A percentile compares a stretch with the other conserved stretches of the same genome.
Evolutionary conservation across 2,888 invertebrate species (phyloP).

Genomic region (Cataglyphis albicans): DNA sequence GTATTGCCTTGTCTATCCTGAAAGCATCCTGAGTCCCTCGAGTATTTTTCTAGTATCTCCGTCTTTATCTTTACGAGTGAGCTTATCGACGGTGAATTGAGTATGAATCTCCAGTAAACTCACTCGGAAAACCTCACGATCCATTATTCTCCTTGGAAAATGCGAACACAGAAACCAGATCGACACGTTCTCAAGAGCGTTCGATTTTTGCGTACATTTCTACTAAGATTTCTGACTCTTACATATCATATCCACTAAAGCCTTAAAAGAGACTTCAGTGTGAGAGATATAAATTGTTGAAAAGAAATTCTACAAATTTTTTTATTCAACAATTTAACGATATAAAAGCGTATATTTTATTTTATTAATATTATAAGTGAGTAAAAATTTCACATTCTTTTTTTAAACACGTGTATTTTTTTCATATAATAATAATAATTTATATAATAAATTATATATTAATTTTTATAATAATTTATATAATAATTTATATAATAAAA

Average conservation of each 20-base stretch:
- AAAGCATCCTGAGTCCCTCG: slow-evolving; percentile 46
- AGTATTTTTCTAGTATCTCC: slow-evolving; percentile 51
- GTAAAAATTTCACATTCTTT: background rate
- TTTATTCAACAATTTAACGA: background rate
- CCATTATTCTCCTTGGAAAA: slow-evolving; percentile 56
- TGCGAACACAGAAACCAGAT: slow-evolving; percentile 37
- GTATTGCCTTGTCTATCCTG: slow-evolving; percentile 53
- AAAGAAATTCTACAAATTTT: background rate
- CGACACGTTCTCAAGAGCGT: slow-evolving; percentile 14
- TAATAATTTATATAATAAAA: too few relatives aligned
- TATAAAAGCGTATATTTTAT: background rate
- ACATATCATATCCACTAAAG: background rate
- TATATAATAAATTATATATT: too few relatives aligned
- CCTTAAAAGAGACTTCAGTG: background rate
- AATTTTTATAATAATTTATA: too few relatives aligned
- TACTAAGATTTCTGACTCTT: background rate
- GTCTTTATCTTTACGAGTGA: slow-evolving; percentile 78
- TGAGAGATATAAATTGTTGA: background rate
- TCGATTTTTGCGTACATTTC: slow-evolving; percentile 22
- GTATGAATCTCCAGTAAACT: slow-evolving; percentile 79
- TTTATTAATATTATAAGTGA: background rate
- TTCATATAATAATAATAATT: slow-evolving; percentile 17
- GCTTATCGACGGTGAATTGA: slow-evolving; percentile 76
- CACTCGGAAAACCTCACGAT: slow-evolving; percentile 67
- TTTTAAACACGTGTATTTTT: background rate